These are phyloP conservation scores for Mionectes olivaceus DNA, from an alignment of 2,797 vertebrate genomes.

Conservation along the genomic window DNA sequence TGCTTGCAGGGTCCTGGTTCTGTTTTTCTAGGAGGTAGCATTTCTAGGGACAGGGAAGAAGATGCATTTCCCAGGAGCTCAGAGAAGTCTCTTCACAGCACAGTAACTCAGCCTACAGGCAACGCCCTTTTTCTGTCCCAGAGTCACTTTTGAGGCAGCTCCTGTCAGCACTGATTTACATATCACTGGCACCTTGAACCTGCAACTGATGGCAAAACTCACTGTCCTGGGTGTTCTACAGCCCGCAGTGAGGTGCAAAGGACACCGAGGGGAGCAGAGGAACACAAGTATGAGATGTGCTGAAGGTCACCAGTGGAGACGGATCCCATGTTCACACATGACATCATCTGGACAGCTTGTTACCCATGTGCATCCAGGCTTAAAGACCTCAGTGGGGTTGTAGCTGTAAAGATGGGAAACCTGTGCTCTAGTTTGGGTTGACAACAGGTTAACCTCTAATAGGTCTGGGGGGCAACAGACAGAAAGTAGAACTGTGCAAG, in stretches of 20 bases:
- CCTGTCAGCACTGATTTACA: not conserved
- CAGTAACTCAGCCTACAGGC: not conserved
- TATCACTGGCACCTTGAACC: not conserved
- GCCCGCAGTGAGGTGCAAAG: not conserved
- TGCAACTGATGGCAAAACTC: not conserved
- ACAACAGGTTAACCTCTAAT: not conserved
- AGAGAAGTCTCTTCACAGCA: not conserved
- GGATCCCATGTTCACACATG: not conserved
- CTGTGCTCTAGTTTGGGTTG: not conserved
- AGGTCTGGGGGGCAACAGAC: not conserved
- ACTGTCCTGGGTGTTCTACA: not conserved
- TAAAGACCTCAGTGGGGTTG: not conserved
- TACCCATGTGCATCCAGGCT: not conserved
- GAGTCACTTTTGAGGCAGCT: not conserved
- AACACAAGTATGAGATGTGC: not conserved
- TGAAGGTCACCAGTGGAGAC: not conserved
- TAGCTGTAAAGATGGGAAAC: not conserved
- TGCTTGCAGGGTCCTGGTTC: rapidly evolving
- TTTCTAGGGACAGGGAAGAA: not conserved
- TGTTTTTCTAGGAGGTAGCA: not conserved
- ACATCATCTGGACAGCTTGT: not conserved
- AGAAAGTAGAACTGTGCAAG: not conserved
- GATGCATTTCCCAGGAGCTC: not conserved
- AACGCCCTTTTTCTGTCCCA: not conserved
- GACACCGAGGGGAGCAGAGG: not conserved